Conservation (phyloP, 1,140 invertebrate species). For the Ptiloglossa arizonensis region DNA sequence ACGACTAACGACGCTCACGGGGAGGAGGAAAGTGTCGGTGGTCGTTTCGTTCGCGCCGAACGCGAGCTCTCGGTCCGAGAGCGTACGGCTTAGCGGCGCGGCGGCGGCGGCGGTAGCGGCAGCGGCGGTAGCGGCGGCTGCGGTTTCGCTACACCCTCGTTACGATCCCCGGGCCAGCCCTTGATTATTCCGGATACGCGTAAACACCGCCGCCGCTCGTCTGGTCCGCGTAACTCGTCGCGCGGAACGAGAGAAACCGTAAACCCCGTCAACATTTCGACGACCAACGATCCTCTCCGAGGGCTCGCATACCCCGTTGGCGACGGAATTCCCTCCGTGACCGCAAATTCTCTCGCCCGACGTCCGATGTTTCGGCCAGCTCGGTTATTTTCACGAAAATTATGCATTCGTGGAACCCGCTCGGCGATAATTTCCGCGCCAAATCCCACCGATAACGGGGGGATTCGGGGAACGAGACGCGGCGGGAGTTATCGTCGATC, state of each 20-base stretch:
- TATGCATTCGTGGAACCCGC: slow-evolving; percentile 10
- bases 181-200: slow-evolving; percentile 67
- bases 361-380: background rate
- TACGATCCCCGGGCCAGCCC: slow-evolving; percentile 49
- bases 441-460: too few species aligned
- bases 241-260: slow-evolving; percentile 36
- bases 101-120: slow-evolving; percentile 52
- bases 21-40: slow-evolving; percentile 2
- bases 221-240: slow-evolving; percentile 10
- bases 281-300: slow-evolving; percentile 15
- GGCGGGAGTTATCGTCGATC: too few species aligned
- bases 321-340: slow-evolving; percentile 1
- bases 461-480: too few species aligned
- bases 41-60: background rate
- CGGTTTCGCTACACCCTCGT: slow-evolving; percentile 67
- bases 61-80: background rate
- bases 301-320: background rate
- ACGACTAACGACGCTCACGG: slow-evolving; percentile 45
- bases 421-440: background rate
- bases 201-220: slow-evolving; percentile 53
- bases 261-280: slow-evolving; percentile 45
- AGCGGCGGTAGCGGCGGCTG: slow-evolving; percentile 57
- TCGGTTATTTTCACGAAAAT: slow-evolving; percentile 18
- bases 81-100: slow-evolving; percentile 11
- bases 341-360: slow-evolving; percentile 30